Conservation (phyloP, 2,797 vertebrate species). For the Adrianichthys oophorus region DNA sequence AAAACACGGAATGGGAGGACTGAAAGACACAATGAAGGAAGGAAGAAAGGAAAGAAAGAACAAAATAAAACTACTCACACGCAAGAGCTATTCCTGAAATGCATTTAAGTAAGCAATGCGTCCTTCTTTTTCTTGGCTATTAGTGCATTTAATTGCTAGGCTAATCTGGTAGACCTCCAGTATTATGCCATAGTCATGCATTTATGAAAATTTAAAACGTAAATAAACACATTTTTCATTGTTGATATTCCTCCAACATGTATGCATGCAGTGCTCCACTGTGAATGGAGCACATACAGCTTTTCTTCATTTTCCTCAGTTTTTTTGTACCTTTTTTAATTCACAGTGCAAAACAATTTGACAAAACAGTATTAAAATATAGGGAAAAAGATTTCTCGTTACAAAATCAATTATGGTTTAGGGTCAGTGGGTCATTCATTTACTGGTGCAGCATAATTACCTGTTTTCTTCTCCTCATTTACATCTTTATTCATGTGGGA, state of each 20-base stretch:
- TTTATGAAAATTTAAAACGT: too few relatives aligned
- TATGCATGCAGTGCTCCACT: conserved; percentile 41
- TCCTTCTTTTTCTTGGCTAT: conserved; percentile 32
- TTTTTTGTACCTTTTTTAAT: conserved; percentile 50
- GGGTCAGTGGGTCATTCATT: conserved; percentile 81
- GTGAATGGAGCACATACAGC: conserved; percentile 37
- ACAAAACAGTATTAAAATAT: conserved; percentile 71
- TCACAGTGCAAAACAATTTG: conserved; percentile 76
- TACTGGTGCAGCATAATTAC: conserved; percentile 82
- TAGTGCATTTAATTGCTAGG: conserved; percentile 15
- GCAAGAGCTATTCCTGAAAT: conserved; percentile 35
- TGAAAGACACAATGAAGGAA: too few relatives aligned
- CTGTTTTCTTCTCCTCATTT: conserved; percentile 81
- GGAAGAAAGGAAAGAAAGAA: too few relatives aligned
- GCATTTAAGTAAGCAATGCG: background rate
- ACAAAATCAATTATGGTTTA: conserved; percentile 79
- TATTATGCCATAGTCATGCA: conserved; percentile 28
- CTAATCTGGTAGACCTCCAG: conserved; percentile 15
- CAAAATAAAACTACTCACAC: background rate
- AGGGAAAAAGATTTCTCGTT: conserved; percentile 59
- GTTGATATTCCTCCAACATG: conserved; percentile 52
- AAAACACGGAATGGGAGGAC: too few relatives aligned
- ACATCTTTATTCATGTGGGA: conserved; percentile 81
- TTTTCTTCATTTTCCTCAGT: conserved; percentile 34
- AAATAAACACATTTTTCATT: background rate